Evolutionary conservation across 2,113 vertebrate genomes (phyloP).

Genomic region (Nibea albiflora): DNA sequence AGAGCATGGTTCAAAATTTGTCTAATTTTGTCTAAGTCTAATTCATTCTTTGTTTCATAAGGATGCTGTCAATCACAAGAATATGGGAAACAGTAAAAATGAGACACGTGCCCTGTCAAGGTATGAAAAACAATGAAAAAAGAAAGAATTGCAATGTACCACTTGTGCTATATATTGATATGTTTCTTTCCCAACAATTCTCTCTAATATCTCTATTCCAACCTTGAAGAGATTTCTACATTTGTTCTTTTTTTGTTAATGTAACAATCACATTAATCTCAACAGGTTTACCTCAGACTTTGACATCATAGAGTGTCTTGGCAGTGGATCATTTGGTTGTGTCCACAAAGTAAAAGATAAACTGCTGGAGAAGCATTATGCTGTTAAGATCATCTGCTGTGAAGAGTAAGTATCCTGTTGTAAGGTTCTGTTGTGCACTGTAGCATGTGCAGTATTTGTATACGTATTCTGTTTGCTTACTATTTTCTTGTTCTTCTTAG

Average conservation of each 20-base stretch:
- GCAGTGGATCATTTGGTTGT: conserved; percentile 71
- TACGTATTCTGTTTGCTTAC: not conserved
- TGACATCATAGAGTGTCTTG: conserved; percentile 48
- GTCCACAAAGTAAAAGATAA: conserved; percentile 72
- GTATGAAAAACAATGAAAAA: conserved; percentile 29
- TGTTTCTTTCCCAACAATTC: not conserved
- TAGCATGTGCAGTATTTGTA: not conserved
- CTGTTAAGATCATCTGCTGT: conserved; percentile 76
- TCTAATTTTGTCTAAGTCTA: no score
- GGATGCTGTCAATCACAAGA: conserved; percentile 15
- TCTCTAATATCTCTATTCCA: not conserved
- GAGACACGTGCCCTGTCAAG: conserved; percentile 2
- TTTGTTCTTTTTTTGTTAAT: not conserved
- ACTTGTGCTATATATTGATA: not conserved
- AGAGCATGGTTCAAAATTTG: not conserved
- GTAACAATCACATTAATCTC: not conserved
- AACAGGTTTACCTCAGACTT: conserved; percentile 71
- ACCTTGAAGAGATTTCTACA: not conserved
- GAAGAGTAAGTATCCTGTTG: conserved; percentile 57
- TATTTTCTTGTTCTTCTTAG: conserved; percentile 3
- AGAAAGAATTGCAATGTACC: not conserved
- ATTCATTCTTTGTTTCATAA: not conserved
- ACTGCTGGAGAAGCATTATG: conserved; percentile 39
- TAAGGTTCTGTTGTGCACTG: not conserved
- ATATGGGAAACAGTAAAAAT: not conserved